Conservation (phyloP, 35 echinoderm and acorn worm species). For the Amphiura filiformis region DNA sequence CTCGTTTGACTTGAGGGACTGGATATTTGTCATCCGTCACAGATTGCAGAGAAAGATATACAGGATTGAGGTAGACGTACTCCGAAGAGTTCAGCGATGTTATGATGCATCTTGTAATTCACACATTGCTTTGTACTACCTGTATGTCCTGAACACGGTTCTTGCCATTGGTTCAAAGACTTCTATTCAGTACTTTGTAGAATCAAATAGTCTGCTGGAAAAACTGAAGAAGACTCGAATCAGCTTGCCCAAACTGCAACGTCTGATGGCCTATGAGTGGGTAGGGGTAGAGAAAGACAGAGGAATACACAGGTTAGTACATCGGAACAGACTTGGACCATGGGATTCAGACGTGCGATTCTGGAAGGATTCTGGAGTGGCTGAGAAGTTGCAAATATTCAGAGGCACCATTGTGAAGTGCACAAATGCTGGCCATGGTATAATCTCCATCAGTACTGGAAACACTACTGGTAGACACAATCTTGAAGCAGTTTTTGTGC, state of each 20-base stretch:
- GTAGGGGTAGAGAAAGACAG: neutral
- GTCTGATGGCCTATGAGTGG: slow-evolving; percentile 16
- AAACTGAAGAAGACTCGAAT: neutral
- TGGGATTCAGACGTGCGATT: slow-evolving; percentile 28
- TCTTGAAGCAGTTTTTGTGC: slow-evolving; percentile 11
- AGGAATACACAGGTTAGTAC: slow-evolving; percentile 1
- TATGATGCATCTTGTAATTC: neutral
- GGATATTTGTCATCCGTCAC: slow-evolving; percentile 22
- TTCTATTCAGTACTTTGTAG: neutral
- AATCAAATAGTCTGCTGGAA: slow-evolving; percentile 2
- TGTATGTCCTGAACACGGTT: slow-evolving; percentile 1
- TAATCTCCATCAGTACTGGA: slow-evolving; percentile 13
- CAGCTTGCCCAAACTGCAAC: neutral
- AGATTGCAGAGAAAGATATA: neutral
- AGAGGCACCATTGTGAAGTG: neutral
- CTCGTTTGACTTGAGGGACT: neutral
- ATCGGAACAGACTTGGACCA: neutral
- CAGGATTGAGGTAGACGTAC: slow-evolving; percentile 3
- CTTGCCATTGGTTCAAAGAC: neutral
- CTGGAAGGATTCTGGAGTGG: slow-evolving; percentile 11
- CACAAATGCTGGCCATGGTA: neutral
- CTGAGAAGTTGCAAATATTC: slow-evolving; percentile 16
- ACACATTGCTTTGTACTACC: neutral
- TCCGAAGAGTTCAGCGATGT: slow-evolving; percentile 15
- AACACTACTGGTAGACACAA: neutral